A percentile compares a stretch with the other conserved stretches of the same genome.
These are phyloP conservation scores for Busseola fusca DNA, from an alignment of 2,888 invertebrate species.

Conservation along the genomic window DNA sequence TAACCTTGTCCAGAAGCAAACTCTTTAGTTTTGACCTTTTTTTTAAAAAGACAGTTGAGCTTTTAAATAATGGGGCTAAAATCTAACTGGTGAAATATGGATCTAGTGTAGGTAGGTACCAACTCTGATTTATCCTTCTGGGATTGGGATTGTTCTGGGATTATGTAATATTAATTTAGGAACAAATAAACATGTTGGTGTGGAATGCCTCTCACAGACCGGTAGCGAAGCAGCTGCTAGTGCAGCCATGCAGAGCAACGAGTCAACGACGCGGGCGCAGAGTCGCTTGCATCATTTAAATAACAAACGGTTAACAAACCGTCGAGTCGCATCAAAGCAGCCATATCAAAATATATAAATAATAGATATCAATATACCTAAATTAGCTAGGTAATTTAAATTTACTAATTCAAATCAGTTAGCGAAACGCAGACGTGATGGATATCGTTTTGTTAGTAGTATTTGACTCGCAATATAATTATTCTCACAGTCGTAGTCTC, in stretches of 20 bases:
- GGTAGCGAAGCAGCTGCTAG: neutral
- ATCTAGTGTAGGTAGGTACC: neutral
- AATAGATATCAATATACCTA: too few species aligned
- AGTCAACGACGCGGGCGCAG: constrained; percentile 23
- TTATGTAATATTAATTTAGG: neutral
- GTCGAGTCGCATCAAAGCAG: neutral
- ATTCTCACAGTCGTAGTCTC: too few species aligned
- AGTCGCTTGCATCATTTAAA: constrained; percentile 26
- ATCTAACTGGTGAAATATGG: neutral
- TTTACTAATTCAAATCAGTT: neutral
- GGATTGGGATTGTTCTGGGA: too few species aligned
- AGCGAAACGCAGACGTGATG: too few species aligned
- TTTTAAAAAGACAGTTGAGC: too few species aligned
- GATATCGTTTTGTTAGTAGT: too few species aligned
- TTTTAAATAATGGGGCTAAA: neutral
- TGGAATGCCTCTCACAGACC: constrained; percentile 3
- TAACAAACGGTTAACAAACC: constrained; percentile 13
- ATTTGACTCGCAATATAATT: too few species aligned
- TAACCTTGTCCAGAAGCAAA: too few species aligned
- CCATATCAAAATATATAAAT: neutral
- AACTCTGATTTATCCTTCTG: neutral
- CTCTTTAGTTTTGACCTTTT: too few species aligned
- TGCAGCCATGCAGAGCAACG: constrained; percentile 32
- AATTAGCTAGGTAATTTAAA: too few species aligned
- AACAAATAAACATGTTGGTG: neutral